Conservation (phyloP, 2,888 invertebrate genomes). For the Cantharis flavilabris region DNA sequence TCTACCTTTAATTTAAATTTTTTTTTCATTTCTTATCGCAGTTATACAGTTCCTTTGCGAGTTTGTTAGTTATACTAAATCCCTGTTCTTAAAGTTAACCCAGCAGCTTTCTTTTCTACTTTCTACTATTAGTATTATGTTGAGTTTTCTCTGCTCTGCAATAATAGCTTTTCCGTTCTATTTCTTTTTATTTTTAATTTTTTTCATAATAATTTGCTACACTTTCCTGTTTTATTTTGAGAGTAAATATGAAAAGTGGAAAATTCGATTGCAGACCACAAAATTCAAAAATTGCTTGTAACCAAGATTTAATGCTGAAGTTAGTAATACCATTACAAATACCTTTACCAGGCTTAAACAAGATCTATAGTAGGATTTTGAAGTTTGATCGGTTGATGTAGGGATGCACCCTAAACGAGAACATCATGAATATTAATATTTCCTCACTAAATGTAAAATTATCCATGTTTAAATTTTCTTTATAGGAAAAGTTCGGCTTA, state of each 20-base stretch:
- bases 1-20: neutral
- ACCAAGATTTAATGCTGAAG: neutral
- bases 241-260: neutral
- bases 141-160: neutral
- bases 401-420: neutral
- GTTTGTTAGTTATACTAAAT: neutral
- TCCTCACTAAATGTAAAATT: neutral
- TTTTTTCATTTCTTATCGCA: neutral
- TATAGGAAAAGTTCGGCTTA: too few species aligned
- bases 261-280: neutral
- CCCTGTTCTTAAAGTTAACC: neutral
- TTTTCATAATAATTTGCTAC: neutral
- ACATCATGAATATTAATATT: neutral
- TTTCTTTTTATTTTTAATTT: neutral
- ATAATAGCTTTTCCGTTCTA: neutral
- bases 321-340: neutral
- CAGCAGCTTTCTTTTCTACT: neutral
- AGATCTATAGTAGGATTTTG: neutral
- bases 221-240: too few species aligned
- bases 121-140: neutral
- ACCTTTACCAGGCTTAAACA: neutral
- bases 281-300: neutral
- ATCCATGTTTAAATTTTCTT: neutral
- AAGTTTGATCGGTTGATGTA: neutral
- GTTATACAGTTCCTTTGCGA: neutral